These are phyloP conservation scores for Corythucha ciliata DNA, from an alignment of 2,888 invertebrate genomes.

Conservation along the genomic window DNA sequence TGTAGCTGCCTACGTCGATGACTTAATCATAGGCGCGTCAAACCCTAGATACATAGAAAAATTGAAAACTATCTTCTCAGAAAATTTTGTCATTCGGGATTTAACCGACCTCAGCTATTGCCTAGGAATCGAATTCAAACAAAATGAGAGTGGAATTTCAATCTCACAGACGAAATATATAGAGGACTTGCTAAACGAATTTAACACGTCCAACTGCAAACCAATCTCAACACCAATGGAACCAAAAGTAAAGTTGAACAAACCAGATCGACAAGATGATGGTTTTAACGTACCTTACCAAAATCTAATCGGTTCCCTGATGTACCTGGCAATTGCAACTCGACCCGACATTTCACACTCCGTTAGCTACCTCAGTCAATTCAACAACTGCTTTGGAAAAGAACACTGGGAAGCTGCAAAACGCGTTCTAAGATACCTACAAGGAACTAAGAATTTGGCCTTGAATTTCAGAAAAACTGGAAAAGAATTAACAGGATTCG, in stretches of 20 bases:
- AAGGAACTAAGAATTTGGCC: slow-evolving; percentile 17
- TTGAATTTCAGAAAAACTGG: slow-evolving; percentile 9
- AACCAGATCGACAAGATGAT: too few relatives aligned
- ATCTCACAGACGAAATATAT: background rate
- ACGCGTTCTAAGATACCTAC: slow-evolving; percentile 25
- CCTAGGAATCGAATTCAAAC: slow-evolving; percentile 17
- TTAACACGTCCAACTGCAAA: slow-evolving; percentile 14
- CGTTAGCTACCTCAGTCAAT: slow-evolving; percentile 22
- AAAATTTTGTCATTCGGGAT: slow-evolving; percentile 10
- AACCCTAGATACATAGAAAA: background rate
- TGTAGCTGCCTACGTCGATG: slow-evolving; percentile 15
- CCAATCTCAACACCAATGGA: slow-evolving; percentile 16
- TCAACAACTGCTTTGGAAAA: slow-evolving; percentile 1
- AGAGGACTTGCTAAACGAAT: background rate
- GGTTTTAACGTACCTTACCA: too few relatives aligned
- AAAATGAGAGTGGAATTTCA: slow-evolving; percentile 1
- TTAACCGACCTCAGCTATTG: slow-evolving; percentile 8
- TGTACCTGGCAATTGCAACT: slow-evolving; percentile 18
- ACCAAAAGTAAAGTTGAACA: slow-evolving; percentile 1
- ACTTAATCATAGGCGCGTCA: background rate
- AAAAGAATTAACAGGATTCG: slow-evolving; percentile 20
- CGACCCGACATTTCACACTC: slow-evolving; percentile 28
- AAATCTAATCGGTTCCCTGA: slow-evolving; percentile 29
- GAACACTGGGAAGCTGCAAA: slow-evolving; percentile 19
- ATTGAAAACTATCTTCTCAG: slow-evolving; percentile 2